phyloP scores from a whole-genome alignment of 2,888 invertebrate genomes.

The Mesochorus sp. region DNA sequence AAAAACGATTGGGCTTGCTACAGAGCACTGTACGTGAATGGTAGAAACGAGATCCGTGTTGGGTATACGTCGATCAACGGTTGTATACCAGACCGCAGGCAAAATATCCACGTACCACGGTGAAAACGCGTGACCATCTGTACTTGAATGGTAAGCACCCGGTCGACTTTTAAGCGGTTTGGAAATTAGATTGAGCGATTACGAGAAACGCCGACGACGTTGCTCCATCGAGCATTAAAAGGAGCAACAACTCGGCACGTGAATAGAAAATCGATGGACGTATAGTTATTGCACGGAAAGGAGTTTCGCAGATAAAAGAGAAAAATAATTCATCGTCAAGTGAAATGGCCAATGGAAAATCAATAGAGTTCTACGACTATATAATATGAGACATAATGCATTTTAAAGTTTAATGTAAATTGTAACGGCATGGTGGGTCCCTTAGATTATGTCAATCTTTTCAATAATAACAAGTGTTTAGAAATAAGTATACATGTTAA shows the following conservation, averaged over 20 bases:
- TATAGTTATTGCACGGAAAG: not conserved
- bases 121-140: slow-evolving; percentile 53
- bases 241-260: slow-evolving; percentile 38
- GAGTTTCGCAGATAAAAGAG: not conserved
- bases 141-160: slow-evolving; percentile 44
- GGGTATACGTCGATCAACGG: slow-evolving; percentile 27
- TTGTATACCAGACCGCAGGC: not conserved
- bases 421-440: too few species aligned
- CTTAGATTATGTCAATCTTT: too few species aligned
- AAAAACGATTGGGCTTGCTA: not conserved
- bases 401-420: too few species aligned
- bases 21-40: not conserved
- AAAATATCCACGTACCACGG: slow-evolving; percentile 11
- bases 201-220: slow-evolving; percentile 29
- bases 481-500: too few species aligned
- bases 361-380: not conserved
- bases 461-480: too few species aligned
- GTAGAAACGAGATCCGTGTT: slow-evolving; percentile 31
- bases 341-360: not conserved
- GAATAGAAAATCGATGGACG: not conserved
- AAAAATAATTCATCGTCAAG: not conserved
- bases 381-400: not conserved
- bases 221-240: slow-evolving; percentile 27
- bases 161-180: slow-evolving; percentile 44
- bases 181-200: slow-evolving; percentile 56